Evolutionary conservation across 2,888 invertebrate species (phyloP).

Genomic region (Thelaira solivaga): DNA sequence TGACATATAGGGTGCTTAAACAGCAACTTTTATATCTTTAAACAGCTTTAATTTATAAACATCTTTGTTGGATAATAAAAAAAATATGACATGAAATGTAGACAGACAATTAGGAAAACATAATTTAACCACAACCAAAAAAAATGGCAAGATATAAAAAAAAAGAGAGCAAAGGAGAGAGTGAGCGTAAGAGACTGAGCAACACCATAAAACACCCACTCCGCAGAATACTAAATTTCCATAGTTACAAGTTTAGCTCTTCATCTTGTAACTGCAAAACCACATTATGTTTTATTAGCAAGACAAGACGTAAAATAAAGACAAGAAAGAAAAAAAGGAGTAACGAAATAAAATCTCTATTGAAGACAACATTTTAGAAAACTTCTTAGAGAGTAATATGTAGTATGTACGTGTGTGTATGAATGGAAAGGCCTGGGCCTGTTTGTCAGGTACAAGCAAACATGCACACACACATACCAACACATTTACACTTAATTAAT

Average conservation of each 20-base stretch:
- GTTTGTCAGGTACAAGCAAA: slow-evolving; percentile 33
- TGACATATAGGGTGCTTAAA: neutral
- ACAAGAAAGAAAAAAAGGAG: neutral
- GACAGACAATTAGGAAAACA: slow-evolving; percentile 56
- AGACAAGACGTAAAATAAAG: neutral
- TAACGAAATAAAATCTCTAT: slow-evolving; percentile 20
- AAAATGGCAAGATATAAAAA: neutral
- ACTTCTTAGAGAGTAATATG: slow-evolving; percentile 30
- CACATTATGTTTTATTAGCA: slow-evolving; percentile 44
- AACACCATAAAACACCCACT: slow-evolving; percentile 35
- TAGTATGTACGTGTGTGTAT: too few species aligned
- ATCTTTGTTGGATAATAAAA: slow-evolving; percentile 8
- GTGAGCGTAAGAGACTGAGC: too few species aligned
- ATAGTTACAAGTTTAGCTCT: slow-evolving; percentile 17
- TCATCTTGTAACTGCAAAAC: slow-evolving; percentile 36
- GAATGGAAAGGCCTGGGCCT: slow-evolving; percentile 27
- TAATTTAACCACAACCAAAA: slow-evolving; percentile 38
- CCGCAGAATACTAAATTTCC: slow-evolving; percentile 4
- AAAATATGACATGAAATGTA: slow-evolving; percentile 39
- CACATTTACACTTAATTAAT: slow-evolving; percentile 53
- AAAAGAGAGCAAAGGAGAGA: neutral
- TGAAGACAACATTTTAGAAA: slow-evolving; percentile 37
- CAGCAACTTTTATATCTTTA: neutral
- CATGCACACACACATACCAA: neutral
- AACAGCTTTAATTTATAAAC: slow-evolving; percentile 40